Conservation (phyloP, 2,888 invertebrate genomes). For the Actias luna region DNA sequence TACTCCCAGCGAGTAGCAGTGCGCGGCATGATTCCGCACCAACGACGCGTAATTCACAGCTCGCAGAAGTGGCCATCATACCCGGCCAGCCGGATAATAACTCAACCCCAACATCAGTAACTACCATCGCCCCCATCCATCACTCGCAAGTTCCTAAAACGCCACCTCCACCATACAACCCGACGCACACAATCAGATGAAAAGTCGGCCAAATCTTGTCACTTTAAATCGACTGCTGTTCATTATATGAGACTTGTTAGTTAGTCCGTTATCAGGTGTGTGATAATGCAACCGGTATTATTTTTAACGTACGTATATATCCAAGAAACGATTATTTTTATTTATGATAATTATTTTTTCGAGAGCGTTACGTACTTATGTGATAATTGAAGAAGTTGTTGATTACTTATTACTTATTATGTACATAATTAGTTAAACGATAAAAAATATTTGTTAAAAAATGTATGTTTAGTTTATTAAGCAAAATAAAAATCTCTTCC, state of each 20-base stretch:
- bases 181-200: slow-evolving; percentile 78
- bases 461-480: slow-evolving; percentile 41
- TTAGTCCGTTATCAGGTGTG: slow-evolving; percentile 44
- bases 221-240: slow-evolving; percentile 78
- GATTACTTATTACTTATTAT: slow-evolving; percentile 59
- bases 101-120: slow-evolving; percentile 31
- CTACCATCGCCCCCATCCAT: slow-evolving; percentile 56
- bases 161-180: slow-evolving; percentile 76
- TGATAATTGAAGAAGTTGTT: slow-evolving; percentile 73
- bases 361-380: slow-evolving; percentile 75
- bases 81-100: slow-evolving; percentile 58
- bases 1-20: slow-evolving; percentile 69
- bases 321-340: slow-evolving; percentile 63
- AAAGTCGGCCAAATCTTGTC: slow-evolving; percentile 49
- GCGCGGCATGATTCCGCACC: slow-evolving; percentile 41
- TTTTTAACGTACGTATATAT: slow-evolving; percentile 62
- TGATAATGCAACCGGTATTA: slow-evolving; percentile 63
- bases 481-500: slow-evolving; percentile 53
- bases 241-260: slow-evolving; percentile 70
- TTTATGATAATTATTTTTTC: slow-evolving; percentile 55
- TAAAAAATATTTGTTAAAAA: slow-evolving; percentile 49
- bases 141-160: slow-evolving; percentile 71
- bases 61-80: slow-evolving; percentile 48
- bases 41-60: slow-evolving; percentile 34
- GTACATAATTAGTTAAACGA: slow-evolving; percentile 62